These are phyloP conservation scores for Saccostrea cuccullata DNA, from an alignment of 1,140 invertebrate genomes.

Conservation along the genomic window DNA sequence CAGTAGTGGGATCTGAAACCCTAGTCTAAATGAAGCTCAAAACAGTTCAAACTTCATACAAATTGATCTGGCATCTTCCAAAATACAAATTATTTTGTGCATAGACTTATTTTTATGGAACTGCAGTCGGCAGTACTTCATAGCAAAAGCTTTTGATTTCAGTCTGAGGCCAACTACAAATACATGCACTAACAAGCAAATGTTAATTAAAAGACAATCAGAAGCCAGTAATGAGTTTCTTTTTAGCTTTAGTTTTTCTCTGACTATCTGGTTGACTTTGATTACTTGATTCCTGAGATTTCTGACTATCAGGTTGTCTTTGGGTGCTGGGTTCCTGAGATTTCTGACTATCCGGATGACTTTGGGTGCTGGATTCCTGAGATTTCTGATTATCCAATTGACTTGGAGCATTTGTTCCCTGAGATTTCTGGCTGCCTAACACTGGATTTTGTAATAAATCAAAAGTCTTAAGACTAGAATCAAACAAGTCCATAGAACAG, in stretches of 20 bases:
- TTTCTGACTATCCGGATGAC: neutral
- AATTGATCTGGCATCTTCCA: too few species aligned
- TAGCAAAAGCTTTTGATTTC: too few species aligned
- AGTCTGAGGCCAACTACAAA: too few species aligned
- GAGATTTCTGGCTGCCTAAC: neutral
- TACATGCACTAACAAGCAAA: neutral
- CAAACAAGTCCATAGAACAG: conserved; percentile 15
- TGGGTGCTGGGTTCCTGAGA: neutral
- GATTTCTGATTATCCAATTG: neutral
- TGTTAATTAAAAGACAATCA: neutral
- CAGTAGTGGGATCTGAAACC: too few species aligned
- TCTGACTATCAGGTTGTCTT: neutral
- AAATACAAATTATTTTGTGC: too few species aligned
- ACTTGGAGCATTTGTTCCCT: neutral
- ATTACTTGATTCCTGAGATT: neutral
- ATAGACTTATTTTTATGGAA: too few species aligned
- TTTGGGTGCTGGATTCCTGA: too few species aligned
- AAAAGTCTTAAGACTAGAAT: conserved; percentile 5
- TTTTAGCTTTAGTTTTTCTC: neutral
- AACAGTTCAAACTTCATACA: too few species aligned
- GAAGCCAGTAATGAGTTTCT: neutral
- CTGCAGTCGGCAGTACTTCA: too few species aligned
- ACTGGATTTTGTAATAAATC: neutral
- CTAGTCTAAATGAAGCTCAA: too few species aligned
- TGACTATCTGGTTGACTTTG: conserved; percentile 1